A percentile compares a stretch with the other conserved stretches of the same genome.
phyloP scores from a whole-genome alignment of 1,140 invertebrate species.

The Geopemphigus sp. region DNA sequence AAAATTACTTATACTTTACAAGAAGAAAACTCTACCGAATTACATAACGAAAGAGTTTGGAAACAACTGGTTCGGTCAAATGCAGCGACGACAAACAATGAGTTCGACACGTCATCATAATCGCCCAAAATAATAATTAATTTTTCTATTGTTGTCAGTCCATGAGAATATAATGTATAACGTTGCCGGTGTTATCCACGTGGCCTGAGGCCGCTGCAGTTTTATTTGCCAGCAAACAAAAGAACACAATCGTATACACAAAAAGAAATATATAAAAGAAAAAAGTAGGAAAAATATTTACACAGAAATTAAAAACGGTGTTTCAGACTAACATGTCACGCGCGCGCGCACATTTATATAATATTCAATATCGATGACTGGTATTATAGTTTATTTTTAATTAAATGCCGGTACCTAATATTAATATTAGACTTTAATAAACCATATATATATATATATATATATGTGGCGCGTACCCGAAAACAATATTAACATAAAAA shows the following conservation, averaged over 20 bases:
- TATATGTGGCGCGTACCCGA: not conserved
- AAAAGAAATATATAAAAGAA: not conserved
- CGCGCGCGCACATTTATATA: not conserved
- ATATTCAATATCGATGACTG: no score
- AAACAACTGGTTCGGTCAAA: not conserved
- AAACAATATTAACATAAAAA: not conserved
- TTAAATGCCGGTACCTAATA: no score
- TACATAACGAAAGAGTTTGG: not conserved
- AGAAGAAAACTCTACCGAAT: not conserved
- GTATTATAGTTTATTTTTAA: no score
- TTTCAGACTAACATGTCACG: not conserved
- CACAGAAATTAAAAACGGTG: not conserved
- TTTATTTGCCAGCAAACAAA: conserved; percentile 9
- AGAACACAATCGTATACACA: not conserved
- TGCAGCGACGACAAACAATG: conserved; percentile 7
- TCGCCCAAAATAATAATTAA: conserved; percentile 24
- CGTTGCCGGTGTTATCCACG: not conserved
- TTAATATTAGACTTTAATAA: no score
- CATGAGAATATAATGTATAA: not conserved
- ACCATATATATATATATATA: no score
- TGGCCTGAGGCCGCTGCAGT: not conserved
- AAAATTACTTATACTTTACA: not conserved
- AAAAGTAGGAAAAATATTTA: conserved; percentile 2
- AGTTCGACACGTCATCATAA: conserved; percentile 4
- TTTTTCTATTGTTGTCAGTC: conserved; percentile 22